A percentile compares a stretch with the other conserved stretches of the same genome.
These are phyloP conservation scores for Tetanocera ferruginea DNA, from an alignment of 2,888 invertebrate species.

Conservation along the genomic window DNA sequence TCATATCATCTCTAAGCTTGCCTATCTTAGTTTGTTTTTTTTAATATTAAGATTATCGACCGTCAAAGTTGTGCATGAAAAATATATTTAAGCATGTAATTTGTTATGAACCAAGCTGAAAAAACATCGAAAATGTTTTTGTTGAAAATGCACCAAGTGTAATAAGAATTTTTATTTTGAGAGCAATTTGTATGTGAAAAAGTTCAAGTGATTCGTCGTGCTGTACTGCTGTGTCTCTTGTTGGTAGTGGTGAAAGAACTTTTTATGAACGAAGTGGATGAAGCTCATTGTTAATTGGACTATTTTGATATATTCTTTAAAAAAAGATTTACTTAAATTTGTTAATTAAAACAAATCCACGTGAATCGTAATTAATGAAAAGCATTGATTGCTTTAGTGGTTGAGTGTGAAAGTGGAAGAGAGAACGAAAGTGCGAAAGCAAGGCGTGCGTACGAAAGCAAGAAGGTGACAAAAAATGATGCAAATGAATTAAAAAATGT, in stretches of 20 bases:
- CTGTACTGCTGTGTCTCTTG: background rate
- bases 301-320: background rate
- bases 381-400: background rate
- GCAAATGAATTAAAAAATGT: background rate
- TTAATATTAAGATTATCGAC: no score
- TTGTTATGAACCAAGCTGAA: no score
- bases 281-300: background rate
- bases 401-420: conserved; percentile 28
- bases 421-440: conserved; percentile 26
- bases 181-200: background rate
- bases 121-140: background rate
- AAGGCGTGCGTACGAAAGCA: conserved; percentile 41
- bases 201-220: background rate
- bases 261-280: background rate
- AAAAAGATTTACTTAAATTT: background rate
- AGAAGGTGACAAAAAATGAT: conserved; percentile 41
- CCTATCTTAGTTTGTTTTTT: no score
- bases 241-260: background rate
- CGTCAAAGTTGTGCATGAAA: no score
- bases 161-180: conserved; percentile 6
- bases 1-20: no score
- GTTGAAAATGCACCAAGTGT: background rate
- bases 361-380: background rate
- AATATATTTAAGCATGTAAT: no score
- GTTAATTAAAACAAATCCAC: background rate